Evolutionary conservation across 1,140 invertebrate species (phyloP), one percentile per base, ranked within the genome.

Genomic region (Heliothis subflexa): DNA sequence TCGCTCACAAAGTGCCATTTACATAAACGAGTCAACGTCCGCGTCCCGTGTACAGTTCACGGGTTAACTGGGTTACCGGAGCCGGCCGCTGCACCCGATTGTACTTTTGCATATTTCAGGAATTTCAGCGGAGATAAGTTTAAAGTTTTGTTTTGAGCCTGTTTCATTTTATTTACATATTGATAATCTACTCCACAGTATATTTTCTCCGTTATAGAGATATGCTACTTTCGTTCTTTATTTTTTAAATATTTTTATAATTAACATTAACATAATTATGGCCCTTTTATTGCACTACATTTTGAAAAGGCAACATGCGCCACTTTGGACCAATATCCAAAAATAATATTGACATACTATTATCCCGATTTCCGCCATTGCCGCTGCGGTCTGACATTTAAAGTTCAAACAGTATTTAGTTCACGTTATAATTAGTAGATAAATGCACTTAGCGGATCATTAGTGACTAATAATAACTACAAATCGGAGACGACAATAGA

Each of bases 381-480:
- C 25, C 72, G 45, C 40, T 50, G 40, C 25, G 25, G 28, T 61
- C 33, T 62, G 73, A 75, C 73, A 75, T 75, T 75, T 75, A 75
- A 75, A 75, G 73, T 75, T 75, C 73, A 75, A 45, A 64, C 12
- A 73, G 54, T 52, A 75, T 75, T 64, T 28, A 75, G 59, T 52
- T 64, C 73, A 64, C 47, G 73, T 33, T 75, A 75, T 75, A 62
- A 75, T 75, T 75, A 64, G 73, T 62, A 33, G 73, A 64, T 64
- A 62, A 74, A 14, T 16, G 14, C 73, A 9, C 49, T 75, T 64
- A 74, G 13, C 16, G 16, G n/a, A 28, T 47, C 33, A 59, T 50
- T 49, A 49, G 13, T 12, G 40, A 28, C 57, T 74, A 74, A 49
- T 74, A 28, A 74, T 74, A 74, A 21, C 54, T 47, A 14, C 4